Base-by-base conservation (phyloP, 2,888 invertebrate species). In the Acanthococcus lagerstroemiae region DNA sequence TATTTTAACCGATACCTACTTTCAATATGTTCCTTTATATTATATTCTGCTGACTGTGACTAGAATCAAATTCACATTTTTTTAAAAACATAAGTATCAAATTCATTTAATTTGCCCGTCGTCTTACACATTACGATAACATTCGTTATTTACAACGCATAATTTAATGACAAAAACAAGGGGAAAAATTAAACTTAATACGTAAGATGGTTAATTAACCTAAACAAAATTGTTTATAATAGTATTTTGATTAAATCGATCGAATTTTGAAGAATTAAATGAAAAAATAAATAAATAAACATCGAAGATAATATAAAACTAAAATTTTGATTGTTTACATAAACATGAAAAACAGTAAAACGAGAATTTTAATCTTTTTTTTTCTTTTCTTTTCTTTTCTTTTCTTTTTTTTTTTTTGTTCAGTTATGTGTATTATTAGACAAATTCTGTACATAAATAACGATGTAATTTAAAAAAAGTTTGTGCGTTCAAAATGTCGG, bases 41-140 rank as follows among this genome's bases (percentile, higher is more conserved):
- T 52, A 24, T 27, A 21, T 15, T 30, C 37, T 54, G 63, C 54
- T 63, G 63, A 24, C 52, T 63, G 63, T 63, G 63, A 63, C 63
- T 63, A 63, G 63, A 63, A 63, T 63, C 63, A 27, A 63, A 52
- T 63, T 63, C 30, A 54, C 52, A 37, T 63, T 63, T 54, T 61
- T 52, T 24, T 52, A 21, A 54, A 37, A 54, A 63, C 12, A 52
- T 26, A 50, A 55, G 50, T 63, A 52, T 63, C 30, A 61, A 63
- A 63, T 63, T 30, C 1, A 55, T 52, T 45, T 58, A 24, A 44
- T 63, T 57, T 61, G 27, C 54, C 52, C 63, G 30, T 44, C 52
- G 27, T 63, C 63, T 63, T 63, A 63, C 52, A 54, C 61, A 50
- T 48, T 50, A 61, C 61, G 45, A 58, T 45, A 50, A 61, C 27